These are phyloP conservation scores for Cryptocephalus primarius DNA, from an alignment of 2,888 invertebrate species.

Conservation along the genomic window DNA sequence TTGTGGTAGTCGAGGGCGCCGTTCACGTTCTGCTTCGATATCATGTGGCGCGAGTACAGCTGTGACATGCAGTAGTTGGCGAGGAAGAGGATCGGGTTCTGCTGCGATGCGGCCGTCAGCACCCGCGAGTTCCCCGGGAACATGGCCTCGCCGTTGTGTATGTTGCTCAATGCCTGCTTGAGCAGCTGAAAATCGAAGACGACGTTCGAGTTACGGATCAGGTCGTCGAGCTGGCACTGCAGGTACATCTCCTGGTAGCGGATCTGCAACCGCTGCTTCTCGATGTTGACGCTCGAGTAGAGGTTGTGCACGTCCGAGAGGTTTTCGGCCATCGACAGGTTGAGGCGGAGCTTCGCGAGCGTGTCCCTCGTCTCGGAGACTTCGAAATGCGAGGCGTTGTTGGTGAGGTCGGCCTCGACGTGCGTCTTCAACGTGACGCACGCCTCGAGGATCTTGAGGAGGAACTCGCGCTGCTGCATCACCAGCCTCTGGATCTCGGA, in stretches of 20 bases:
- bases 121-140: conserved; percentile 27
- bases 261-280: conserved; percentile 55
- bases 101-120: conserved; percentile 34
- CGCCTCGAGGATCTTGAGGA: conserved; percentile 61
- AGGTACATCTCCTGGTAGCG: conserved; percentile 62
- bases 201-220: conserved; percentile 51
- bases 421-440: conserved; percentile 64
- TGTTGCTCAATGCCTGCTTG: conserved; percentile 53
- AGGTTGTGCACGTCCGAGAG: conserved; percentile 51
- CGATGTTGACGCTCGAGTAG: conserved; percentile 48
- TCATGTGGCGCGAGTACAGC: conserved; percentile 53
- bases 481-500: conserved; percentile 60
- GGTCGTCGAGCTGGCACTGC: conserved; percentile 60
- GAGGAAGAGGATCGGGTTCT: conserved; percentile 60
- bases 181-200: conserved; percentile 57
- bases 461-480: conserved; percentile 59
- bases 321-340: conserved; percentile 46
- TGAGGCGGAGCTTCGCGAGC: conserved; percentile 49
- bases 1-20: conserved; percentile 38
- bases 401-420: conserved; percentile 62
- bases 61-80: conserved; percentile 71
- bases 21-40: conserved; percentile 44
- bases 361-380: conserved; percentile 55
- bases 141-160: conserved; percentile 44
- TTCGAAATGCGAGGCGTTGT: conserved; percentile 54